phyloP scores from a whole-genome alignment of 2,113 vertebrate species.

The Haliaeetus leucogaster region DNA sequence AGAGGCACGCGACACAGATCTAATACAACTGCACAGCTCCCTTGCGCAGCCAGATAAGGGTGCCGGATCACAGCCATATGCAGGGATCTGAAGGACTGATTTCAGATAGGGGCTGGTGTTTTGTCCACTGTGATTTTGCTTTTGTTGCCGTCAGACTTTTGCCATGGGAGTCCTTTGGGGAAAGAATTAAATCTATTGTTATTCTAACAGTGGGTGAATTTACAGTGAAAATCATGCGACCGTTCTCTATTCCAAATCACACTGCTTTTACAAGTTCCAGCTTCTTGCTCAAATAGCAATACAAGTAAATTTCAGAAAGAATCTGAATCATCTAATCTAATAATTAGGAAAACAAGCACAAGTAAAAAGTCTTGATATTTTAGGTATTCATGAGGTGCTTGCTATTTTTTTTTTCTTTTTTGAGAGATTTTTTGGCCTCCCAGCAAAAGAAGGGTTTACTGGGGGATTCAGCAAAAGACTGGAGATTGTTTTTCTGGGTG shows the following conservation, averaged over 20 bases:
- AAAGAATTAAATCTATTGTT: not conserved
- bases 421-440: not conserved
- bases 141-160: not conserved
- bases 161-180: not conserved
- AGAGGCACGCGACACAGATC: not conserved
- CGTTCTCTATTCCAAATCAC: not conserved
- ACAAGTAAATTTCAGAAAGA: not conserved
- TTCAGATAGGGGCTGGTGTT: not conserved
- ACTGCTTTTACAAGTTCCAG: not conserved
- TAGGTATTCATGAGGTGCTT: not conserved
- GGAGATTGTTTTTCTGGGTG: not conserved
- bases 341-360: not conserved
- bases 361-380: not conserved
- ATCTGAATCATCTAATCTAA: not conserved
- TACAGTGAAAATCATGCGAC: not conserved
- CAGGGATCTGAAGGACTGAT: not conserved
- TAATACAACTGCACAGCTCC: not conserved
- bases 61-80: not conserved
- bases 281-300: not conserved
- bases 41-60: not conserved
- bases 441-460: not conserved
- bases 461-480: not conserved
- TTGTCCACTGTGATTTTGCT: not conserved
- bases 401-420: not conserved
- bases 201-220: not conserved